Conservation (phyloP, 2,888 invertebrate species). For the Heliconius aoede region DNA sequence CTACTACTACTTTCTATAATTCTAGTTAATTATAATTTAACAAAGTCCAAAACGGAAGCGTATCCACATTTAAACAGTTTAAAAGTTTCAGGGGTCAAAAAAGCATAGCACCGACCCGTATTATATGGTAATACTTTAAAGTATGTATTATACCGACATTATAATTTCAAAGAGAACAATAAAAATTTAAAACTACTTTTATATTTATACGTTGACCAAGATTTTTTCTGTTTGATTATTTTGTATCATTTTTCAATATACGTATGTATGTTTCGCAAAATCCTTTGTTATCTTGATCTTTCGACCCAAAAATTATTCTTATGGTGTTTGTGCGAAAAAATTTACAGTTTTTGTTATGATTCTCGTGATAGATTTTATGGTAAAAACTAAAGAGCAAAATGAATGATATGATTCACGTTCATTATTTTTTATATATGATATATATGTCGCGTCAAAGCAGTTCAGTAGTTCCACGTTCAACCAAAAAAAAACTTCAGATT, state of each 20-base stretch:
- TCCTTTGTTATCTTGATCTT: slow-evolving; percentile 40
- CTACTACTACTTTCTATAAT: not conserved
- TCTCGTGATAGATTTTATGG: not conserved
- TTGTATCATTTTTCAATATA: slow-evolving; percentile 23
- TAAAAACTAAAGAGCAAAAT: not conserved
- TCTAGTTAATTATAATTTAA: slow-evolving; percentile 12
- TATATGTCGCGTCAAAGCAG: no score
- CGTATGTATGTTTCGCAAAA: slow-evolving; percentile 25
- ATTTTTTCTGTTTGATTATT: slow-evolving; percentile 46
- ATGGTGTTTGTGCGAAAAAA: not conserved
- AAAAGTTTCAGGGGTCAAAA: slow-evolving; percentile 43
- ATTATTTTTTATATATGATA: no score
- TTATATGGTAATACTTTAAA: slow-evolving; percentile 55
- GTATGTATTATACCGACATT: slow-evolving; percentile 43
- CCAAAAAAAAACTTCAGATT: no score
- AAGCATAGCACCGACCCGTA: slow-evolving; percentile 52
- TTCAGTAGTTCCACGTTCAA: no score
- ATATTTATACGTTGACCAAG: slow-evolving; percentile 56
- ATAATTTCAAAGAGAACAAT: slow-evolving; percentile 53
- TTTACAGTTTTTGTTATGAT: not conserved
- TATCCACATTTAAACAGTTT: slow-evolving; percentile 11
- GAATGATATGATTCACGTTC: not conserved
- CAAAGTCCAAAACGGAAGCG: slow-evolving; percentile 12
- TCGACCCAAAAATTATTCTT: slow-evolving; percentile 29
- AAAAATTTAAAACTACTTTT: slow-evolving; percentile 43